phyloP scores from a whole-genome alignment of 2,797 vertebrate genomes.

The Australoheros facetus region DNA sequence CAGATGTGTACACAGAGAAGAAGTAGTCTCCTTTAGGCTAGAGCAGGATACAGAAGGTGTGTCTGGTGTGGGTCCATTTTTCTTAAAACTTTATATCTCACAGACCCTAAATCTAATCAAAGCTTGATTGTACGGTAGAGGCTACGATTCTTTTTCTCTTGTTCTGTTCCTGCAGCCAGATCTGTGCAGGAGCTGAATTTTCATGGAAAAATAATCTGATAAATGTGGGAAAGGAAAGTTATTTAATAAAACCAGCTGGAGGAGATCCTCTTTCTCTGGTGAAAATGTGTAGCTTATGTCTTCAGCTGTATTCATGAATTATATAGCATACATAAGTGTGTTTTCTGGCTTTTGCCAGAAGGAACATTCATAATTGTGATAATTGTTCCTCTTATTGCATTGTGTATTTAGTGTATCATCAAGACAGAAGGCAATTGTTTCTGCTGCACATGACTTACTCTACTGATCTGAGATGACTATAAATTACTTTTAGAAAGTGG shows the following conservation, averaged over 20 bases:
- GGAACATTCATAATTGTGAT: conserved; percentile 22
- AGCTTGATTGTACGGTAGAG: not conserved
- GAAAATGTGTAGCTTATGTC: not conserved
- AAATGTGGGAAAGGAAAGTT: not conserved
- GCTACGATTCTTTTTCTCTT: not conserved
- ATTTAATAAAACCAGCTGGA: conserved; percentile 43
- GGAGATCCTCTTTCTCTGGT: conserved; percentile 3
- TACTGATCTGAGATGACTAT: not conserved
- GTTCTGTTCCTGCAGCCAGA: conserved; percentile 5
- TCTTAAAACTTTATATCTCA: conserved; percentile 5
- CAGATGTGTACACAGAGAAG: conserved; percentile 4
- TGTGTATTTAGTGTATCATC: conserved; percentile 21
- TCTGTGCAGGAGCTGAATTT: conserved; percentile 11
- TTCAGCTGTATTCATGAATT: not conserved
- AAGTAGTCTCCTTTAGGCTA: not conserved
- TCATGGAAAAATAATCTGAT: conserved; percentile 28
- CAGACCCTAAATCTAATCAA: conserved; percentile 11
- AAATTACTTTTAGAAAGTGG: not conserved
- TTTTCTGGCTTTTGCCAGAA: not conserved
- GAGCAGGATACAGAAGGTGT: not conserved
- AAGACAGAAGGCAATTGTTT: conserved; percentile 7
- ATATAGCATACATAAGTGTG: not conserved
- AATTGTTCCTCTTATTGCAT: conserved; percentile 21
- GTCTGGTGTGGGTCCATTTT: conserved; percentile 1
- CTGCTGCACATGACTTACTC: not conserved